A percentile compares a stretch with the other conserved stretches of the same genome.
Conservation (phyloP, 2,797 vertebrate genomes). For the Poeciliopsis turneri region DNA sequence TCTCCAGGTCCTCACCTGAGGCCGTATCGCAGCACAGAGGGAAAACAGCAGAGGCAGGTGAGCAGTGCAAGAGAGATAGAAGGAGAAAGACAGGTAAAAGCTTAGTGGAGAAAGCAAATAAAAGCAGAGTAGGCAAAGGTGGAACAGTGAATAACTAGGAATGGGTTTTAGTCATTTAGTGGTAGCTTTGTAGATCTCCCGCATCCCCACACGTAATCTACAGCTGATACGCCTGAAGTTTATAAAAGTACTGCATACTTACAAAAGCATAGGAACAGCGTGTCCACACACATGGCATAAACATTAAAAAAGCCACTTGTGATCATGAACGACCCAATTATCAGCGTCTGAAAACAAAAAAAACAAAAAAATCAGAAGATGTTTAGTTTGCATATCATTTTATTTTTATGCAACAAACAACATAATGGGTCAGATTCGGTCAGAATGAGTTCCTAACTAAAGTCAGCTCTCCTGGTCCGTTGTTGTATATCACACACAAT, state of each 20-base stretch:
- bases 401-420: not conserved
- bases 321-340: slow-evolving; percentile 92
- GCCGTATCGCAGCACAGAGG: slow-evolving; percentile 30
- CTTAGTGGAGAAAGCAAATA: slow-evolving; percentile 48
- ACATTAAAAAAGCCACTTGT: slow-evolving; percentile 97
- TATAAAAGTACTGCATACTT: slow-evolving; percentile 76
- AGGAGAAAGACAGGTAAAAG: slow-evolving; percentile 53
- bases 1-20: slow-evolving; percentile 97
- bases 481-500: not conserved
- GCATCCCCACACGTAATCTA: slow-evolving; percentile 8
- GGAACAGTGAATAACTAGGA: slow-evolving; percentile 22
- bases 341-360: slow-evolving; percentile 85
- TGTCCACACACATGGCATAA: slow-evolving; percentile 97
- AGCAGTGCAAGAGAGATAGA: slow-evolving; percentile 5
- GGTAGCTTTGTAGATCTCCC: not conserved
- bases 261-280: slow-evolving; percentile 98
- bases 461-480: not conserved
- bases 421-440: not conserved
- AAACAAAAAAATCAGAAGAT: slow-evolving; percentile 34
- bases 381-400: slow-evolving; percentile 1
- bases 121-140: slow-evolving; percentile 39
- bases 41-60: slow-evolving; percentile 23
- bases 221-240: slow-evolving; percentile 4
- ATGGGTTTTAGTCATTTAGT: slow-evolving; percentile 7
- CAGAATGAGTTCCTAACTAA: not conserved